Base-by-base conservation (phyloP, 64 coral and sea anemone species). In the Cladopsammia gracilis region DNA sequence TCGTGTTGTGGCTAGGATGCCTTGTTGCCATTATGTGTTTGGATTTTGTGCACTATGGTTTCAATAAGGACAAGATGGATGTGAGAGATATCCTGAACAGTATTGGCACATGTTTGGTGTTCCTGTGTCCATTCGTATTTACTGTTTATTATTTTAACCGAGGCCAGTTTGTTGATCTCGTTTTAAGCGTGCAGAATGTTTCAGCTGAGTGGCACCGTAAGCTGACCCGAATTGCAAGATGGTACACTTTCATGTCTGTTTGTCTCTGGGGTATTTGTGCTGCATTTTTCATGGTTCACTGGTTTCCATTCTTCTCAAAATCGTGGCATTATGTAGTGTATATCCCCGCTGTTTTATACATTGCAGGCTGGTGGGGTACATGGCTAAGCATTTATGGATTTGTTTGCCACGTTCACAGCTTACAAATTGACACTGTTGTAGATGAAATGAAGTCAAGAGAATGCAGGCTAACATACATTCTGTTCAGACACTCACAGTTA, bases 321-420 rank as follows among this genome's bases (percentile, higher is more conserved):
- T 59, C 77, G 68, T 95, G 87, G 87, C 93, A 95, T 49, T 95
- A 95, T 58, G 25, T 51, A 25, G 9, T 90, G 9, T 95, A 95
- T 45, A 77, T 86, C 25, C 23, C 70, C 19, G 50, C 50, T 3
- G 70, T 90, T 18, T 59, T 90, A 4, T 95, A 76, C 46, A 90
- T 73, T 4, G 59, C 93, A 71, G 88, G 93, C 0, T 95, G 93
- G 93, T 95, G 93, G 93, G 61, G 45, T 0, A 86, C 71, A 25
- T 95, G 93, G 93, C 49, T 95, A 1, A 95, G 79, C 43, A 70
- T 95, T 7, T 95, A 95, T 59, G 93, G 93, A 23, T 95, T 95
- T 64, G 88, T 95, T 10, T 95, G 93, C 43, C 93, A 95, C 19
- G 88, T 90, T 3, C 93, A 95, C 62, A 95, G 87, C 70, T 49